A percentile compares a stretch with the other conserved stretches of the same genome.
Evolutionary conservation across 2,113 vertebrate species (phyloP).

Genomic region (Proterorhinus semilunaris): DNA sequence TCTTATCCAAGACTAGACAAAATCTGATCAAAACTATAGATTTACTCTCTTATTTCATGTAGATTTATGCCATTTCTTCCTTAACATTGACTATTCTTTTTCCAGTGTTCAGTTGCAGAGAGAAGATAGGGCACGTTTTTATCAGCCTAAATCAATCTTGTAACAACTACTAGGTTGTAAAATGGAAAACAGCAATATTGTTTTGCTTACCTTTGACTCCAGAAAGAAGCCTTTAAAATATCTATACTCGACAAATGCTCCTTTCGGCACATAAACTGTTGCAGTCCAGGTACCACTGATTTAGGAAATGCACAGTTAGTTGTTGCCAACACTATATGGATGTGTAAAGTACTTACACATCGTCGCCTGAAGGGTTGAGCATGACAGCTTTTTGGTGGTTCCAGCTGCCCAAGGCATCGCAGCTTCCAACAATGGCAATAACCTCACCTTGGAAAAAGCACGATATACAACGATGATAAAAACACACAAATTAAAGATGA

Average conservation of each 20-base stretch:
- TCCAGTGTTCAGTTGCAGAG: neutral
- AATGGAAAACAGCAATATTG: constrained; percentile 23
- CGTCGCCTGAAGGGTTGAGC: constrained; percentile 69
- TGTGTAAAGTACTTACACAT: constrained; percentile 69
- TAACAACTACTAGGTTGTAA: neutral
- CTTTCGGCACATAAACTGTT: constrained; percentile 76
- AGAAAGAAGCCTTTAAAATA: constrained; percentile 92
- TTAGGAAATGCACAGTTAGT: neutral
- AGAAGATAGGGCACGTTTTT: neutral
- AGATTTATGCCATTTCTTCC: too few species aligned
- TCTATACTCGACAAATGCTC: constrained; percentile 81
- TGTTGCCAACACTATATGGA: neutral
- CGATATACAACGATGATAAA: neutral
- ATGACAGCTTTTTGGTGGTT: constrained; percentile 81
- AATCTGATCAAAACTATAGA: too few species aligned
- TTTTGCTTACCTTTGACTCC: constrained; percentile 85
- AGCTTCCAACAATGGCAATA: constrained; percentile 89
- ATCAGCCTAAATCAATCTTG: neutral
- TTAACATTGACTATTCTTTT: too few species aligned
- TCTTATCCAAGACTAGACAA: too few species aligned
- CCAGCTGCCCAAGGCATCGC: constrained; percentile 88
- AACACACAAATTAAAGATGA: too few species aligned
- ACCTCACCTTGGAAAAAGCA: constrained; percentile 80
- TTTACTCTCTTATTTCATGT: too few species aligned
- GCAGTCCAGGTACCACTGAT: constrained; percentile 82